Conservation (phyloP, 2,113 vertebrate genomes). For the Acrocephalus kingi region DNA sequence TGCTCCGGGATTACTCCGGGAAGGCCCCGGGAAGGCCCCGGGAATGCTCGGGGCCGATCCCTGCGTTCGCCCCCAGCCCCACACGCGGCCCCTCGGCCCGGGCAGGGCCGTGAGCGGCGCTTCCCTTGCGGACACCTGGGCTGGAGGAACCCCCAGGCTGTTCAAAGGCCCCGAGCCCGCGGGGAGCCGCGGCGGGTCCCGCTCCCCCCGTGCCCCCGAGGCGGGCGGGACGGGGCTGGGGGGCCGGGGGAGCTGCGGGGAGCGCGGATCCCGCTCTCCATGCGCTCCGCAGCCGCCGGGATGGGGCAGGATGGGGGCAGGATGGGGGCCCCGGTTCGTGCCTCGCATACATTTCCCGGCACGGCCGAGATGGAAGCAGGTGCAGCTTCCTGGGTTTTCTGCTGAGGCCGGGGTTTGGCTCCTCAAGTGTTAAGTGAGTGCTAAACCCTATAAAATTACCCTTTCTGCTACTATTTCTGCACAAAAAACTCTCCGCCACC, state of each 20-base stretch:
- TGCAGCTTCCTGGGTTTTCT: background rate
- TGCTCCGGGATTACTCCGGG: background rate
- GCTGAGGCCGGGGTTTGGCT: background rate
- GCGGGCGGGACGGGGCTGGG: background rate
- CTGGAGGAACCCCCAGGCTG: background rate
- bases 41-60: background rate
- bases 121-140: background rate
- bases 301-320: background rate
- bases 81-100: rapidly evolving
- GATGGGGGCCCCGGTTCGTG: background rate
- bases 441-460: constrained; percentile 61
- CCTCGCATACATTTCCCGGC: background rate
- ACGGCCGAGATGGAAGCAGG: background rate
- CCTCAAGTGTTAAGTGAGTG: constrained; percentile 63
- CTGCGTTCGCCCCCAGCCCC: rapidly evolving
- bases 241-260: background rate
- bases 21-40: background rate
- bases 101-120: background rate
- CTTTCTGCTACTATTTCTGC: constrained; percentile 46
- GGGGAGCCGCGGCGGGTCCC: background rate
- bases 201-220: background rate
- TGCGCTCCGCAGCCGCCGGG: background rate
- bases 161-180: background rate
- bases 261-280: background rate
- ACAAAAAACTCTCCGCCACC: constrained; percentile 15